A percentile compares a stretch with the other conserved stretches of the same genome.
These are phyloP conservation scores for Homarus gammarus DNA, from an alignment of 2,888 invertebrate genomes.

Conservation along the genomic window DNA sequence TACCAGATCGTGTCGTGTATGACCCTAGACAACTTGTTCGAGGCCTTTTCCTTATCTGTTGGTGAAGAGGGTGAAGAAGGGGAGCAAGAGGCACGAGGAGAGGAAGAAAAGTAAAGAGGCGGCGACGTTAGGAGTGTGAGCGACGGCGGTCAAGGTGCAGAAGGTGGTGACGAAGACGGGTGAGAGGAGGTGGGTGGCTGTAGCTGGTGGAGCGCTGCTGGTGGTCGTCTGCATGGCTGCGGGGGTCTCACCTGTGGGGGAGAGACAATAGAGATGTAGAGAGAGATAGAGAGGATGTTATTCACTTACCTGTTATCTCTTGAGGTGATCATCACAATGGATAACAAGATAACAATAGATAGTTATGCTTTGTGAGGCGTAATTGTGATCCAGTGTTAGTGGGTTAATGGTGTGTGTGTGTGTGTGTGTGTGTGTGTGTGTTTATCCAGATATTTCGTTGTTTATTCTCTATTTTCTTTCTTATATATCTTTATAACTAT, in stretches of 20 bases:
- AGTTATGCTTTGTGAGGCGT: no score
- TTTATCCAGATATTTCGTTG: no score
- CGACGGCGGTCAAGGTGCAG: neutral
- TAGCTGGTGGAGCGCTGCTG: constrained; percentile 24
- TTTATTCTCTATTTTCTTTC: no score
- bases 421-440: no score
- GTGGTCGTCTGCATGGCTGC: constrained; percentile 68
- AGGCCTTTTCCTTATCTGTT: constrained; percentile 39
- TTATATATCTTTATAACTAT: no score
- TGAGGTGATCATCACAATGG: no score
- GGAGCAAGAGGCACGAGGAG: constrained; percentile 6
- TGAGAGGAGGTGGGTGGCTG: constrained; percentile 3
- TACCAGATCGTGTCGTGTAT: neutral
- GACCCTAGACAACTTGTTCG: neutral
- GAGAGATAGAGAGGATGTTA: no score
- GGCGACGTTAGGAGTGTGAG: neutral
- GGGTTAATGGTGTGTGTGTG: no score
- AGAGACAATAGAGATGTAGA: neutral
- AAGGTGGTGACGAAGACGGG: neutral
- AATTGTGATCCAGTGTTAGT: no score
- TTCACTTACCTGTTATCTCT: neutral
- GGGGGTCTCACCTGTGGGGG: constrained; percentile 50
- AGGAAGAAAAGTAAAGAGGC: constrained; percentile 4
- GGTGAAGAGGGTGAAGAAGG: constrained; percentile 21
- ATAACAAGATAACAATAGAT: no score